phyloP scores from a whole-genome alignment of 1,140 invertebrate genomes.

The Amphibalanus amphitrite region DNA sequence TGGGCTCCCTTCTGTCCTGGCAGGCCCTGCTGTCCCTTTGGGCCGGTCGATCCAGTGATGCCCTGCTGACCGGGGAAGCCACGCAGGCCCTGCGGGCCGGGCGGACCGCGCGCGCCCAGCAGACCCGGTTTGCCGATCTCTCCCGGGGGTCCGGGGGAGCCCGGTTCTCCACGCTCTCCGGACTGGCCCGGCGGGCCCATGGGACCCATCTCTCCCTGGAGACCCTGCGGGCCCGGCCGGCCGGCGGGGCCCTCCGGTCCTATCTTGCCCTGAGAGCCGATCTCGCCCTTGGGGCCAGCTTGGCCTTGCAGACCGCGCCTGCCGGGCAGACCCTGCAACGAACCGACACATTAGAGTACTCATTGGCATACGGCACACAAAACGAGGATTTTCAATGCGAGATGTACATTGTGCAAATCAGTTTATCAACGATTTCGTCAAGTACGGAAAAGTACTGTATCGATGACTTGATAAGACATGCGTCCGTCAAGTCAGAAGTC shows the following conservation, averaged over 20 bases:
- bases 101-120: slow-evolving; percentile 43
- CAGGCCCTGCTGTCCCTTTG: slow-evolving; percentile 52
- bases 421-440: slow-evolving; percentile 7
- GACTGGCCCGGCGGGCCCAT: slow-evolving; percentile 53
- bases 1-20: slow-evolving; percentile 49
- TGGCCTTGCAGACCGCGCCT: slow-evolving; percentile 41
- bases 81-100: slow-evolving; percentile 37
- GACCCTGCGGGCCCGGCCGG: slow-evolving; percentile 28
- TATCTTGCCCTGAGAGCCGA: slow-evolving; percentile 30
- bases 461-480: not conserved
- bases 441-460: not conserved
- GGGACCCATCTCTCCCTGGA: slow-evolving; percentile 45
- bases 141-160: slow-evolving; percentile 46
- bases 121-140: slow-evolving; percentile 49
- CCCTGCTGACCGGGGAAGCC: slow-evolving; percentile 48
- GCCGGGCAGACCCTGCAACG: slow-evolving; percentile 51
- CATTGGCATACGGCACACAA: no score
- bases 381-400: no score
- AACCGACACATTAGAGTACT: no score
- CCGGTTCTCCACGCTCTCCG: slow-evolving; percentile 52
- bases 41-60: slow-evolving; percentile 43
- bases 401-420: no score
- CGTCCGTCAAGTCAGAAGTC: no score
- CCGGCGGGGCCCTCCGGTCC: slow-evolving; percentile 24
- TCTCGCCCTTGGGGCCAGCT: slow-evolving; percentile 51